Evolutionary conservation across 2,888 invertebrate species (phyloP).

Genomic region (Harpagoxenus sublaevis): DNA sequence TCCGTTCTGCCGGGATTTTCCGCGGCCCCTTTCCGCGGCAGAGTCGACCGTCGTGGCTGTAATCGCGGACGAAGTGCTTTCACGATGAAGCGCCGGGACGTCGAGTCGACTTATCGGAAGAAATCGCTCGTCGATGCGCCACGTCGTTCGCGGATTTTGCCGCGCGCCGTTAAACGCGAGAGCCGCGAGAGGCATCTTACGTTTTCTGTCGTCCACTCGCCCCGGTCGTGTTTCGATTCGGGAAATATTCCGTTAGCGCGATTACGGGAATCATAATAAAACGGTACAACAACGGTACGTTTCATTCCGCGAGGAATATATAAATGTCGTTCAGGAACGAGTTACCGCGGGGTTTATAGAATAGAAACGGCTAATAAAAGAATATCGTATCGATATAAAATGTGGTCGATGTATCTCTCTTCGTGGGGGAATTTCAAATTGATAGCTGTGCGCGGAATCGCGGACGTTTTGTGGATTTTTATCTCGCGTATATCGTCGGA

Average conservation of each 20-base stretch:
- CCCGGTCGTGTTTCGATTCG: not conserved
- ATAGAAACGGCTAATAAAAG: slow-evolving; percentile 24
- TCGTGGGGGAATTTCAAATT: slow-evolving; percentile 31
- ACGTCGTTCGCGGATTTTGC: slow-evolving; percentile 30
- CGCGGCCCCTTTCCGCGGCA: slow-evolving; percentile 14
- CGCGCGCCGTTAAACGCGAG: not conserved
- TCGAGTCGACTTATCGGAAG: slow-evolving; percentile 38
- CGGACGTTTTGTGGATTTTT: slow-evolving; percentile 37
- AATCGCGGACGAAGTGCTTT: slow-evolving; percentile 50
- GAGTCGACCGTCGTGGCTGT: slow-evolving; percentile 14
- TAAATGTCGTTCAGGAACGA: not conserved
- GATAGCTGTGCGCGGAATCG: slow-evolving; percentile 26
- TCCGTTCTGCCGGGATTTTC: slow-evolving; percentile 32
- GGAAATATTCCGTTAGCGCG: not conserved
- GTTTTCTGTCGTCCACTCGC: not conserved
- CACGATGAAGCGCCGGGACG: slow-evolving; percentile 27
- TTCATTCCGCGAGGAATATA: not conserved
- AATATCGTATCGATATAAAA: slow-evolving; percentile 26
- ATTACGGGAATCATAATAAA: not conserved
- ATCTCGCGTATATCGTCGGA: slow-evolving; percentile 41
- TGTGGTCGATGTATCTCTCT: not conserved
- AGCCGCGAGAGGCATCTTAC: not conserved
- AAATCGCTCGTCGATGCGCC: slow-evolving; percentile 50
- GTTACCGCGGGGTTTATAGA: not conserved
- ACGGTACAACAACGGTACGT: not conserved